These are phyloP conservation scores for Chrysolina americana DNA, from an alignment of 2,888 invertebrate species.

Conservation along the genomic window DNA sequence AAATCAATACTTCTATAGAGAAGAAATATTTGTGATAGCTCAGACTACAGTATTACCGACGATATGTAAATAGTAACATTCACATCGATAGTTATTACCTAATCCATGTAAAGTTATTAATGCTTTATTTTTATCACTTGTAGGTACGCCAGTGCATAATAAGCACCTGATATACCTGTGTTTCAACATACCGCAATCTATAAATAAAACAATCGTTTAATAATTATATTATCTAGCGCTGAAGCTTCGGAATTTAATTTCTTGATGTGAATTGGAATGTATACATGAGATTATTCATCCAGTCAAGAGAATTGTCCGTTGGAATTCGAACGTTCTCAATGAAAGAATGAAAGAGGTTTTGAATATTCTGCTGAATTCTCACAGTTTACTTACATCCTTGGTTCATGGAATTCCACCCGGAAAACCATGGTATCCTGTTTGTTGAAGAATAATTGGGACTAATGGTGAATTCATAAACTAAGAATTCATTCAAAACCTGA, in stretches of 20 bases:
- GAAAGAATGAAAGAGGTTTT: neutral
- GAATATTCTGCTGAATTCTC: neutral
- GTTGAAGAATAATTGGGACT: no score
- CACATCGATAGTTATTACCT: slow-evolving; percentile 10
- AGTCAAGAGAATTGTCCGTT: neutral
- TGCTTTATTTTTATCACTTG: slow-evolving; percentile 5
- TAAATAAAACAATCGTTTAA: slow-evolving; percentile 57
- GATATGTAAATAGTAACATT: neutral
- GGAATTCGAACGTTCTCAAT: neutral
- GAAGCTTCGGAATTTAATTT: slow-evolving; percentile 43
- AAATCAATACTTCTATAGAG: no score
- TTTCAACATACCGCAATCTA: slow-evolving; percentile 58
- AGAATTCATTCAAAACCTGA: no score
- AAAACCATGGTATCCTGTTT: no score
- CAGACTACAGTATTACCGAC: no score
- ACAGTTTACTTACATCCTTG: no score
- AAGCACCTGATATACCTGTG: slow-evolving; percentile 55
- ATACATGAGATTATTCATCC: slow-evolving; percentile 1
- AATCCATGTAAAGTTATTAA: neutral
- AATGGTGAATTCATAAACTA: no score
- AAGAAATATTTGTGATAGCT: no score
- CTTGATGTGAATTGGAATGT: slow-evolving; percentile 24
- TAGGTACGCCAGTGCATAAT: slow-evolving; percentile 32
- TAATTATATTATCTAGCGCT: slow-evolving; percentile 54
- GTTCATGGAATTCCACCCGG: no score